Conservation (phyloP, 1,140 invertebrate species). For the Drosophila kurseongensis region DNA sequence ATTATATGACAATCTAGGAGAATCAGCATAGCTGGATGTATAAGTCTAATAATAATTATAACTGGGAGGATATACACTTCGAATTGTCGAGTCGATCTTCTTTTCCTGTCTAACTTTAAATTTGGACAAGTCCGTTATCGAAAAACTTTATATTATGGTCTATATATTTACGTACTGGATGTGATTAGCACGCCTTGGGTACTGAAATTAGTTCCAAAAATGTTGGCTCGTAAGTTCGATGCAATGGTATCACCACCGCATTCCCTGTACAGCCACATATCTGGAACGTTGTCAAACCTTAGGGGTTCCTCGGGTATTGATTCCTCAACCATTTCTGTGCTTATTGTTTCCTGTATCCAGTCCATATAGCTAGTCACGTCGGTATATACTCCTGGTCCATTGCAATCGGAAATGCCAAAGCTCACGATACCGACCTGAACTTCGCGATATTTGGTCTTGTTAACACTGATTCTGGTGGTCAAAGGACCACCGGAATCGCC, state of each 20-base stretch:
- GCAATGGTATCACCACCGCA: background rate
- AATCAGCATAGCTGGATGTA: no score
- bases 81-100: no score
- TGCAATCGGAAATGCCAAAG: accelerated
- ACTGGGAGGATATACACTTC: no score
- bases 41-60: no score
- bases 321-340: no score
- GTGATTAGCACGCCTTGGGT: conserved; percentile 7
- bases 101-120: no score
- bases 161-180: conserved; percentile 3
- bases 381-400: background rate
- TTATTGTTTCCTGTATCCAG: background rate
- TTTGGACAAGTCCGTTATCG: no score
- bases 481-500: conserved; percentile 26
- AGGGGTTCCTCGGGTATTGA: no score
- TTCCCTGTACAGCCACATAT: background rate
- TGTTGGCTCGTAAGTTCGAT: background rate
- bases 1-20: no score
- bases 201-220: background rate
- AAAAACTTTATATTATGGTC: no score
- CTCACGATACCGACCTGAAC: conserved; percentile 8
- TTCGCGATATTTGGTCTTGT: accelerated
- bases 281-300: no score
- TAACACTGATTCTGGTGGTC: accelerated
- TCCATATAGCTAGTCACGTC: conserved; percentile 4